Evolutionary conservation across 2,888 invertebrate species (phyloP), one percentile per base, ranked within the genome.

Genomic region (Pyrocoelia pectoralis): DNA sequence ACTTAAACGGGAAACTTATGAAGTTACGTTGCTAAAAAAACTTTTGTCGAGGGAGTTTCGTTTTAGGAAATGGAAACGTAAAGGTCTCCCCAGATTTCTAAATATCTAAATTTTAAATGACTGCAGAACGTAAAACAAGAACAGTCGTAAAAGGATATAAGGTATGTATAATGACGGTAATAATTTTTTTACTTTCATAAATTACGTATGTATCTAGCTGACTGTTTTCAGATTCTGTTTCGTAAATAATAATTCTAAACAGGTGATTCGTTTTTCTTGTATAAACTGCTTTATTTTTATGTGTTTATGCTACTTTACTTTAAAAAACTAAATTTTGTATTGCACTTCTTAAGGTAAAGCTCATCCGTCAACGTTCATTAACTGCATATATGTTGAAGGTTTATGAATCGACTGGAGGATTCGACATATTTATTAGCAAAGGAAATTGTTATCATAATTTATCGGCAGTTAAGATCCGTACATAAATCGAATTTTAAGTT

Each of bases 371-470:
- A 33, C 33, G 10, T 33, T 33, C 33, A 24, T 33, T 3, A 33
- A 8, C 3, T 24, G 33, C n/a, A n/a, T n/a, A n/a, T n/a, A 33
- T n/a, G 15, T 46, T 46, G 17, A 46, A 46, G 18, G 46, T 46
- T 46, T 46, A 46, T 17, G 52, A 43, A 43, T 56, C 19, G 29
- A 46, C 52, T 13, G 33, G 41, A 40, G 48, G 19, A 28, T 19
- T 29, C 17, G 56, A 56, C 52, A 41, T 62, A 48, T 63, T 62
- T 65, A 65, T 59, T 46, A 50, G 40, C 29, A 54, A 52, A 57
- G 58, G 65, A 58, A 59, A 67, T 67, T 65, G 61, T 67, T 67
- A 65, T 55, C 57, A 65, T 64, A 65, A 67, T 65, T 65, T 67
- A 67, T 67, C 61, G 64, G 58, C 64, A 65, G 57, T 61, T 61